Evolutionary conservation across 2,888 invertebrate genomes (phyloP).

Genomic region (Limenitis camilla): DNA sequence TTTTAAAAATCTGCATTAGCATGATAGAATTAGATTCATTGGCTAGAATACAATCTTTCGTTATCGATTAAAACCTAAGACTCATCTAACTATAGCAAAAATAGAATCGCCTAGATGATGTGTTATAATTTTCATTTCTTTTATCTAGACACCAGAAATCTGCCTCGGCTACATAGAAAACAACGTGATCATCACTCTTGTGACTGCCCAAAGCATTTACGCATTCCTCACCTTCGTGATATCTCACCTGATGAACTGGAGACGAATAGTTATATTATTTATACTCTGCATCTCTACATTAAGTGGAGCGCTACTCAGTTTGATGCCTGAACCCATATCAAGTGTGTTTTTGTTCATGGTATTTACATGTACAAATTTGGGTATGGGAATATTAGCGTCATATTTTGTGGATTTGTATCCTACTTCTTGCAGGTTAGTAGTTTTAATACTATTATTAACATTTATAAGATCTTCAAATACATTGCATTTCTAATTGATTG

Average conservation of each 20-base stretch:
- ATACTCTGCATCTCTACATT: constrained; percentile 68
- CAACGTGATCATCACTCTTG: constrained; percentile 76
- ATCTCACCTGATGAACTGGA: constrained; percentile 69
- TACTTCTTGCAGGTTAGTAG: constrained; percentile 55
- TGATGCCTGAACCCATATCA: constrained; percentile 58
- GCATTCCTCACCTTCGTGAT: constrained; percentile 75
- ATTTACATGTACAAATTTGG: constrained; percentile 59
- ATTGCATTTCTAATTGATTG: too few species aligned
- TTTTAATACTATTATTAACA: background rate
- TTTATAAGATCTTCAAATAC: too few species aligned
- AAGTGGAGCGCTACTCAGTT: constrained; percentile 60
- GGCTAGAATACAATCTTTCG: too few species aligned
- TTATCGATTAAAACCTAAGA: too few species aligned
- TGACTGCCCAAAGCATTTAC: constrained; percentile 78
- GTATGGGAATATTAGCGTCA: constrained; percentile 63
- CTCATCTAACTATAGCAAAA: too few species aligned
- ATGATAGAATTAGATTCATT: too few species aligned
- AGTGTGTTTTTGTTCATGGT: constrained; percentile 57
- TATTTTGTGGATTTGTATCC: constrained; percentile 65
- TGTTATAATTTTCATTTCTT: background rate
- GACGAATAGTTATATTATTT: constrained; percentile 66
- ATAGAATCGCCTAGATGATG: too few species aligned
- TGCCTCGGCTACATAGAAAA: constrained; percentile 73
- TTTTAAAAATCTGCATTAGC: too few species aligned
- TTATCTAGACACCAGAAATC: constrained; percentile 45